phyloP scores from a whole-genome alignment of 2,888 invertebrate species.

The Mythimna pallens region DNA sequence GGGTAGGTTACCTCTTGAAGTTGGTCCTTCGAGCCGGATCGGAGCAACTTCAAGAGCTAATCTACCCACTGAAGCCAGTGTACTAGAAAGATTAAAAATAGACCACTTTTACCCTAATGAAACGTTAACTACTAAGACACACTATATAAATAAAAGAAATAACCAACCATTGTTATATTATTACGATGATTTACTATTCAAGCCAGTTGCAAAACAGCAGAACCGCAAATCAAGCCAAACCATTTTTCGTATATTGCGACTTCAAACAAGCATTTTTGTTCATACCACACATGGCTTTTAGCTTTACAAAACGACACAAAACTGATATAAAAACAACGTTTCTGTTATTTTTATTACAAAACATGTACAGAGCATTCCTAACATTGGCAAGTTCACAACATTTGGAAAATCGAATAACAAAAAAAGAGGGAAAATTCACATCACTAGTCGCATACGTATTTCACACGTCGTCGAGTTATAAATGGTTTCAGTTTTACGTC shows the following conservation, averaged over 20 bases:
- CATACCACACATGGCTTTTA: constrained; percentile 5
- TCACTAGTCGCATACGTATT: constrained; percentile 49
- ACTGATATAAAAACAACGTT: constrained; percentile 36
- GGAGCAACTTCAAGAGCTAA: too few relatives aligned
- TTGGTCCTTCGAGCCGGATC: too few relatives aligned
- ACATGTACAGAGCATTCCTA: constrained; percentile 21
- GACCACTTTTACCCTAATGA: too few relatives aligned
- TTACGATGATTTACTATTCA: not conserved
- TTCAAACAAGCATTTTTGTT: constrained; percentile 15
- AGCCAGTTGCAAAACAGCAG: not conserved
- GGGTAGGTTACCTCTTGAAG: too few relatives aligned
- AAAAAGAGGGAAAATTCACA: constrained; percentile 19
- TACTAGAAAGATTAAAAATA: too few relatives aligned
- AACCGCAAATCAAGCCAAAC: not conserved
- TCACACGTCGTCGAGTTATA: constrained; percentile 62
- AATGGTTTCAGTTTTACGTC: constrained; percentile 60
- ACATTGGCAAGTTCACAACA: constrained; percentile 51
- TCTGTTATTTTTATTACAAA: constrained; percentile 31
- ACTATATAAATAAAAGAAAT: not conserved
- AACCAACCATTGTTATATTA: too few relatives aligned
- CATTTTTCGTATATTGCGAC: not conserved
- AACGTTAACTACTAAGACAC: too few relatives aligned
- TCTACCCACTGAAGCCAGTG: too few relatives aligned
- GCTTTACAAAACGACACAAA: constrained; percentile 15
- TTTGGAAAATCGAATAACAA: constrained; percentile 24